Percentiles rank a stretch among this genome's conserved stretches.
Evolutionary conservation across 2,888 invertebrate genomes (phyloP).

Genomic region (Chrysolina haemoptera): DNA sequence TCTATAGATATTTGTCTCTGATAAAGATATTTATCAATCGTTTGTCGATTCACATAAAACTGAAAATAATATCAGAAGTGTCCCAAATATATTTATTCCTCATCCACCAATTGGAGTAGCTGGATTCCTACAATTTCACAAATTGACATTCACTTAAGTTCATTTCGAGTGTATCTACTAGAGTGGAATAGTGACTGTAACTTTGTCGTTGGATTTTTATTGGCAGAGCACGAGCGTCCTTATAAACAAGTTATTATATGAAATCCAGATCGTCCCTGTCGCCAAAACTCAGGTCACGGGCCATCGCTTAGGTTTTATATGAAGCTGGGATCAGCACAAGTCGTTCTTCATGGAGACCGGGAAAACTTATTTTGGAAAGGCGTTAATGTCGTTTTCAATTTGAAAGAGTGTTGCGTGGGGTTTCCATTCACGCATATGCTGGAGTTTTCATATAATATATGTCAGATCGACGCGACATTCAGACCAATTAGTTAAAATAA

Average conservation of each 20-base stretch:
- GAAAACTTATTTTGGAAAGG: conserved; percentile 11
- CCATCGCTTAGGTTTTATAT: conserved; percentile 27
- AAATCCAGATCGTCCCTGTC: conserved; percentile 25
- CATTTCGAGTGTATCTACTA: conserved; percentile 14
- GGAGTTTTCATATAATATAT: not conserved
- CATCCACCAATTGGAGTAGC: not conserved
- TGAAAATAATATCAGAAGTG: not conserved
- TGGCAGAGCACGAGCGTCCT: conserved; percentile 22
- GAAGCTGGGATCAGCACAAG: conserved; percentile 21
- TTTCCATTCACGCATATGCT: conserved; percentile 2
- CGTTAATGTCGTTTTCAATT: conserved; percentile 10
- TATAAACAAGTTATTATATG: conserved; percentile 32
- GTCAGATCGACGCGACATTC: too few relatives aligned
- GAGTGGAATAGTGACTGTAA: conserved; percentile 3
- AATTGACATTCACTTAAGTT: conserved; percentile 15
- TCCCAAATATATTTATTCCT: not conserved
- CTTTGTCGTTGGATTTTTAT: conserved; percentile 18
- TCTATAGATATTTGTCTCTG: too few relatives aligned
- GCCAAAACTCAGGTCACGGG: conserved; percentile 24
- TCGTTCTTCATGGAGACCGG: conserved; percentile 16
- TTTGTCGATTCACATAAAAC: not conserved
- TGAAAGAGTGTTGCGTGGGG: not conserved
- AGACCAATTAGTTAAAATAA: too few relatives aligned
- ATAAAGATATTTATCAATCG: too few relatives aligned
- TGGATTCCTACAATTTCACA: not conserved